phyloP scores from a whole-genome alignment of 2,113 vertebrate species.

The Trochalopteron elliotii region DNA sequence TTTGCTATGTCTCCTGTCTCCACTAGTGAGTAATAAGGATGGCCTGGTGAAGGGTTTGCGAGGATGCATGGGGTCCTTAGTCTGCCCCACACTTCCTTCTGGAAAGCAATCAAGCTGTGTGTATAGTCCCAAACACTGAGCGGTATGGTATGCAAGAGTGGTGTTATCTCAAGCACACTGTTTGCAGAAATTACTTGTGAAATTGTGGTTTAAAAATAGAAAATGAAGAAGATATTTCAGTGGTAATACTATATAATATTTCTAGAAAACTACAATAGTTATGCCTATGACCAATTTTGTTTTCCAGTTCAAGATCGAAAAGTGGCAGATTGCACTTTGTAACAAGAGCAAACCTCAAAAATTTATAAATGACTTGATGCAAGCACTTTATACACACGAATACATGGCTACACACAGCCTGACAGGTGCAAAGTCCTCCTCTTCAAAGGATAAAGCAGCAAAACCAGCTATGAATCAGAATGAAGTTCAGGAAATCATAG shows the following conservation, averaged over 20 bases:
- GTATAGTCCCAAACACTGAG: not conserved
- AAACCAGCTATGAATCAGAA: conserved; percentile 81
- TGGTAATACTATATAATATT: not conserved
- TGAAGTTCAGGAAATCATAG: conserved; percentile 81
- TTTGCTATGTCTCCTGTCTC: not conserved
- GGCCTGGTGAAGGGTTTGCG: not conserved
- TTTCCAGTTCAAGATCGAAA: conserved; percentile 80
- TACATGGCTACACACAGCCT: conserved; percentile 80
- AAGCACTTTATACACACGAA: conserved; percentile 77
- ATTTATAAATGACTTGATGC: conserved; percentile 81
- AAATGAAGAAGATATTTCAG: not conserved
- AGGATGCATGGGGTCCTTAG: not conserved
- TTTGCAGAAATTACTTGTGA: not conserved
- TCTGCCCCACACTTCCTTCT: not conserved
- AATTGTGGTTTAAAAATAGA: not conserved
- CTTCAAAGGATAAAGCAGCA: conserved; percentile 75
- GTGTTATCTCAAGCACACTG: not conserved
- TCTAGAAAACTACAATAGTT: not conserved
- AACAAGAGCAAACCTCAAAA: conserved; percentile 81
- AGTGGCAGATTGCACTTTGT: conserved; percentile 78
- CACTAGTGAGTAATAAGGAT: not conserved
- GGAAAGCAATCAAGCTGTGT: not conserved
- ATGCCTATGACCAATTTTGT: conserved; percentile 31
- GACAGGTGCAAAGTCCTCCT: conserved; percentile 77
- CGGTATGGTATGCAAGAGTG: not conserved